phyloP scores from a whole-genome alignment of 2,113 vertebrate genomes.

The Ahaetulla prasina region DNA sequence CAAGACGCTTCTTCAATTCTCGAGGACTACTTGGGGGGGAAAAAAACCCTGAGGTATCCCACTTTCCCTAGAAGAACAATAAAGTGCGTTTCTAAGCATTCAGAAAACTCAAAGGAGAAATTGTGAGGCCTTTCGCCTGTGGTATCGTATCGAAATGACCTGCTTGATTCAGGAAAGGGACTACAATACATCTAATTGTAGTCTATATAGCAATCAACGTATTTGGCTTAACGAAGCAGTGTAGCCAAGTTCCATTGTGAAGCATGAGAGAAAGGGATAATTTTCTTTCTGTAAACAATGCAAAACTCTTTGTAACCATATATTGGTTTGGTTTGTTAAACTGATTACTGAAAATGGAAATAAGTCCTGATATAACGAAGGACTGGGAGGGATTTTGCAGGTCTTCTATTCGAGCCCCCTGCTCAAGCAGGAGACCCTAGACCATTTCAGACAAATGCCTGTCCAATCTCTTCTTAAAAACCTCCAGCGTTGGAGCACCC shows the following conservation, averaged over 20 bases:
- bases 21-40: too few relatives aligned
- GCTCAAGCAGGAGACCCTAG: not conserved
- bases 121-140: not conserved
- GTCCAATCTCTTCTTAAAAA: not conserved
- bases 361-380: not conserved
- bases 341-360: not conserved
- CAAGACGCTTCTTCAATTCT: too few relatives aligned
- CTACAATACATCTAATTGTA: not conserved
- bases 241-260: not conserved
- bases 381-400: not conserved
- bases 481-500: not conserved
- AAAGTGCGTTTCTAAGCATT: not conserved
- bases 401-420: not conserved
- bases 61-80: not conserved
- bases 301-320: not conserved
- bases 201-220: not conserved
- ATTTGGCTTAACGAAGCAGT: not conserved
- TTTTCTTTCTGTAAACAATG: not conserved
- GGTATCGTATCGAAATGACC: not conserved
- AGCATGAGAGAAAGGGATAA: not conserved
- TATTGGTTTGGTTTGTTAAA: not conserved
- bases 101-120: not conserved
- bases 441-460: not conserved
- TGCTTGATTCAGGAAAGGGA: not conserved
- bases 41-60: not conserved